phyloP scores from a whole-genome alignment of 2,113 vertebrate genomes.

The Arvicanthis niloticus region DNA sequence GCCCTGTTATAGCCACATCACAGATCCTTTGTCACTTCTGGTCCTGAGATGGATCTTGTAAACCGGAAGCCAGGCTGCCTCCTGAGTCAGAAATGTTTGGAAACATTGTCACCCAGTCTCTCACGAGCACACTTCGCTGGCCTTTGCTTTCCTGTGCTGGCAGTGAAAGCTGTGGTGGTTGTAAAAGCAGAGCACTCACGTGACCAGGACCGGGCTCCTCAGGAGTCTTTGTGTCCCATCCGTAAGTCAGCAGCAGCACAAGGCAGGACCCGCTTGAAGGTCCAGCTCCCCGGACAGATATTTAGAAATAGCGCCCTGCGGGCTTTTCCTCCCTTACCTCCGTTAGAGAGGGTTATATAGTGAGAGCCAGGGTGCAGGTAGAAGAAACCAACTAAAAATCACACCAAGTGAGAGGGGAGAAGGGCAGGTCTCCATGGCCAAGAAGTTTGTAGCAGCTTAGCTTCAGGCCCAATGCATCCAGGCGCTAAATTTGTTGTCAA shows the following conservation, averaged over 20 bases:
- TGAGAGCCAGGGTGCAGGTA: neutral
- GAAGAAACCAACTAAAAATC: neutral
- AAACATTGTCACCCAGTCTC: neutral
- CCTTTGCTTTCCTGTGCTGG: neutral
- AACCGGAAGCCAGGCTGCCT: neutral
- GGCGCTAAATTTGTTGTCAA: neutral
- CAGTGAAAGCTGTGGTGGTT: neutral
- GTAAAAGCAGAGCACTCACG: neutral
- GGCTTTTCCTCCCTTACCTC: neutral
- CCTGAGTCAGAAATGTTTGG: neutral
- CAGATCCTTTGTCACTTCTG: neutral
- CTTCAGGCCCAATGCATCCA: neutral
- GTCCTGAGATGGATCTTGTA: neutral
- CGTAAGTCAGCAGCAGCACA: neutral
- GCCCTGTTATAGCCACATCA: neutral
- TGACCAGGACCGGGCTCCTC: neutral
- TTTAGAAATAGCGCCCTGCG: neutral
- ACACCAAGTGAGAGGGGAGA: neutral
- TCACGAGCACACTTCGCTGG: neutral
- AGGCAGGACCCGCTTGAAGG: neutral
- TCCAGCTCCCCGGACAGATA: neutral
- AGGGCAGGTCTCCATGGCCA: neutral
- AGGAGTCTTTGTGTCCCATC: neutral
- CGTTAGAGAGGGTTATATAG: neutral
- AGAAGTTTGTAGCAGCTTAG: neutral